Evolutionary conservation across 2,797 vertebrate genomes (phyloP).

Genomic region (Rhinatrema bivittatum): DNA sequence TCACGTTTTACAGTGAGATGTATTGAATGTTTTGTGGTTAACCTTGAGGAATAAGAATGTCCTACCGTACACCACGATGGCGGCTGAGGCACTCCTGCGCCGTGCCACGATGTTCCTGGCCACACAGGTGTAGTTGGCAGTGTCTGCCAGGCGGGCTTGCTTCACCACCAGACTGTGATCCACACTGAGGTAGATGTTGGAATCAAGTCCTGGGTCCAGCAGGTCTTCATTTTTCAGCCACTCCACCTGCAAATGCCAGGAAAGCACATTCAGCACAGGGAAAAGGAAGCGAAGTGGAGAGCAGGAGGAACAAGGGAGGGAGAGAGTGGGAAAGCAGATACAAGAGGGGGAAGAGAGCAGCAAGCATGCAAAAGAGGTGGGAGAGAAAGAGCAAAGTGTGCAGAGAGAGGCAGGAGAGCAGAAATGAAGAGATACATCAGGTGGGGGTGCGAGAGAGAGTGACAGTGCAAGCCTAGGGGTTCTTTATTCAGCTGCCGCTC

Average conservation of each 20-base stretch:
- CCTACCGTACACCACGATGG: slow-evolving; percentile 86
- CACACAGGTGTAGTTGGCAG: slow-evolving; percentile 96
- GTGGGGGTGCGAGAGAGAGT: not conserved
- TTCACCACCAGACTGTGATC: slow-evolving; percentile 93
- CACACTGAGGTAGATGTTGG: slow-evolving; percentile 84
- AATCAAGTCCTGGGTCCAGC: slow-evolving; percentile 81
- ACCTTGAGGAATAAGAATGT: no score
- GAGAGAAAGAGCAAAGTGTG: no score
- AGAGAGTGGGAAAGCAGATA: no score
- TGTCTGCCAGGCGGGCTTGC: slow-evolving; percentile 89
- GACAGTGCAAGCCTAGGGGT: not conserved
- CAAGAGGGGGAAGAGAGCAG: no score
- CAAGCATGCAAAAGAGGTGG: no score
- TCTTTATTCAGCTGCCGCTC: no score
- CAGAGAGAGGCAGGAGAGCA: no score
- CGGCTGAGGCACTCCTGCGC: slow-evolving; percentile 82
- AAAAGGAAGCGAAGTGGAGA: not conserved
- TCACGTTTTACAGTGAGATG: no score
- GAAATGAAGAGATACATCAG: not conserved
- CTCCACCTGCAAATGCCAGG: slow-evolving; percentile 67
- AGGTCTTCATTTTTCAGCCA: slow-evolving; percentile 92
- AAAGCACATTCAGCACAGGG: not conserved
- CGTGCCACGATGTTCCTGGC: slow-evolving; percentile 97
- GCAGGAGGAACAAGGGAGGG: no score
- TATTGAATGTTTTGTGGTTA: not conserved